Evolutionary conservation across 1,140 invertebrate species (phyloP).

Genomic region (Hylaeus anthracinus): DNA sequence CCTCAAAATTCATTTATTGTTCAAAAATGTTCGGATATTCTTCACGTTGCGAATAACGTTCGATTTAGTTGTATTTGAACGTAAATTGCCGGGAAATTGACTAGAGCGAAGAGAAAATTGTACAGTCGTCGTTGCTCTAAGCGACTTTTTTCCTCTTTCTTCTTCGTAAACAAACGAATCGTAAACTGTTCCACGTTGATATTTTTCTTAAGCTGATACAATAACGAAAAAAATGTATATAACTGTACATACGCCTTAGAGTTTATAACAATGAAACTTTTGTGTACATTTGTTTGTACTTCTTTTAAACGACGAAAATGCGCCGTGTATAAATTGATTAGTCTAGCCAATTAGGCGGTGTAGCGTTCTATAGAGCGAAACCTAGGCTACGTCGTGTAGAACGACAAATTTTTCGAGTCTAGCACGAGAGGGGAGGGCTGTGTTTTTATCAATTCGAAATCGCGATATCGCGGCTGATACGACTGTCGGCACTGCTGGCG

Average conservation of each 20-base stretch:
- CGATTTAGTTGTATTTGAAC: neutral
- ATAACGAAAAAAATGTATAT: conserved; percentile 68
- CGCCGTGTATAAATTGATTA: conserved; percentile 56
- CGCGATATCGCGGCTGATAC: conserved; percentile 28
- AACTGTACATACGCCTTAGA: conserved; percentile 76
- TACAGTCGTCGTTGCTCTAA: neutral
- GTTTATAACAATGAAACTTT: conserved; percentile 74
- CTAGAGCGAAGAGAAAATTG: conserved; percentile 8
- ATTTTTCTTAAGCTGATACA: conserved; percentile 68
- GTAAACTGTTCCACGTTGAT: conserved; percentile 68
- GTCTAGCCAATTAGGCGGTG: conserved; percentile 39
- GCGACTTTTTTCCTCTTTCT: conserved; percentile 43
- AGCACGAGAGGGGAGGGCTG: conserved; percentile 55
- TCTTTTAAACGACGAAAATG: conserved; percentile 72
- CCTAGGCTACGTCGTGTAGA: conserved; percentile 40
- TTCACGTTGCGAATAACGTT: neutral
- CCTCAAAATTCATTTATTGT: neutral
- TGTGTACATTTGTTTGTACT: conserved; percentile 79
- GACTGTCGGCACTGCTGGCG: conserved; percentile 70
- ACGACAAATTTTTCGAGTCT: conserved; percentile 33
- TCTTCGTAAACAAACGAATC: conserved; percentile 42
- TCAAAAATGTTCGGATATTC: neutral
- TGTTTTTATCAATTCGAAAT: conserved; percentile 49
- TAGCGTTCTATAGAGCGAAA: conserved; percentile 44
- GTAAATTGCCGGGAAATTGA: neutral